Evolutionary conservation across 1,140 invertebrate genomes (phyloP).

Genomic region (Meloidogyne hapla): DNA sequence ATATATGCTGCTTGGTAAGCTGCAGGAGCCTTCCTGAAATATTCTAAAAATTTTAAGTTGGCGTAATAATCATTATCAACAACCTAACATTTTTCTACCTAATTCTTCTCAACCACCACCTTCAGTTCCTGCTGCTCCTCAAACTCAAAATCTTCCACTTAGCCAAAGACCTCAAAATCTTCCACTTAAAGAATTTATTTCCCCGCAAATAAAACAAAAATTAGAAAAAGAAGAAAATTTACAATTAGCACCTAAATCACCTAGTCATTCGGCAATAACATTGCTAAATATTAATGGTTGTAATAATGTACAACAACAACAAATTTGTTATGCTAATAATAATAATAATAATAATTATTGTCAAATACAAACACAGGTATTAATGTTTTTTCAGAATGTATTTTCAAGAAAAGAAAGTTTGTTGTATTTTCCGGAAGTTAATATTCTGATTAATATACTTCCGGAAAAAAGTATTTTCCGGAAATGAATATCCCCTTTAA

Average conservation of each 20-base stretch:
- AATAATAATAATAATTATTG: neutral
- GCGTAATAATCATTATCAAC: too few relatives aligned
- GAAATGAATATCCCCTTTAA: neutral
- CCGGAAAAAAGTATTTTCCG: neutral
- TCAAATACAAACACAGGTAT: neutral
- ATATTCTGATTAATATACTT: neutral
- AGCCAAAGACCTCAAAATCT: neutral
- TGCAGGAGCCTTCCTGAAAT: too few relatives aligned
- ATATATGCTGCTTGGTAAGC: constrained; percentile 22
- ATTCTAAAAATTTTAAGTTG: constrained; percentile 9
- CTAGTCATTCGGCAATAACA: constrained; percentile 17
- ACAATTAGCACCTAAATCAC: constrained; percentile 1
- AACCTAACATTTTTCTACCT: too few relatives aligned
- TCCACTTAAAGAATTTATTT: neutral
- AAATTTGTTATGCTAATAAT: neutral
- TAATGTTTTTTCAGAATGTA: neutral
- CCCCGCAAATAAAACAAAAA: too few relatives aligned
- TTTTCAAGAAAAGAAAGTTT: neutral
- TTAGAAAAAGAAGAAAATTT: neutral
- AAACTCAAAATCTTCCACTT: neutral
- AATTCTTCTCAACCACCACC: neutral
- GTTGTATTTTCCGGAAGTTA: neutral
- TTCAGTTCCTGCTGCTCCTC: neutral
- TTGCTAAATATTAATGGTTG: constrained; percentile 9
- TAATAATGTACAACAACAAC: neutral